Base-by-base conservation (phyloP, 2,113 vertebrate species). In the Lepus europaeus region DNA sequence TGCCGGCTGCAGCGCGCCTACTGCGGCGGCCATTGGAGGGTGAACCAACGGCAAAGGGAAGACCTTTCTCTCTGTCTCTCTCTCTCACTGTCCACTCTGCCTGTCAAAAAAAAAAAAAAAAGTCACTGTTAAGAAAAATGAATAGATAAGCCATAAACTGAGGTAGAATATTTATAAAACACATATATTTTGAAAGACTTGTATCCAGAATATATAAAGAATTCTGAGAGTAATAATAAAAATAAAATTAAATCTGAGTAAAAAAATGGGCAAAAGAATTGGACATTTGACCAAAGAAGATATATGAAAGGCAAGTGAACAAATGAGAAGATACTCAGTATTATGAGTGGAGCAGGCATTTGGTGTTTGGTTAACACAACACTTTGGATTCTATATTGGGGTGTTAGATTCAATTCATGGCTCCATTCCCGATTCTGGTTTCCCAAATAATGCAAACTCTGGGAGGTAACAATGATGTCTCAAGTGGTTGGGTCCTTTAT, bases 191-290 rank as follows among this genome's bases (percentile, higher is more conserved):
- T 68, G 51, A 73, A 92, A 80, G 7, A 51, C 33, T 89, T 61
- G 56, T 56, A 66, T 81, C 45, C 25, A 89, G 63, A 73, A 73
- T 51, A 94, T 59, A 69, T 86, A 81, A 89, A 80, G 68, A 91
- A 77, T 2, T 80, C 66, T 79, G 22, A 64, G 13, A 84, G 56
- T 56, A 74, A 36, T 53, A 73, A 78, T 84, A 76, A 86, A 81
- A 90, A 63, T 64, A 90, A 79, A 70, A 49, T n/a, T 69, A 79
- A 7, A 78, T 69, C 22, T 13, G 4, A 61, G 59, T 66, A 29
- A 53, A 87, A 39, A 95, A 93, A 59, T 72, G 51, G n/a, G 16
- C 14, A 80, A 76, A 90, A 59, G 22, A 85, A 72, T 88, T 88
- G 59, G 27, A 66, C 11, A 77, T 17, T 80, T 85, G 20, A 77